Percentiles rank a stretch among this genome's conserved stretches.
phyloP scores from a whole-genome alignment of 2,888 invertebrate species.

The Ametastegia equiseti region DNA sequence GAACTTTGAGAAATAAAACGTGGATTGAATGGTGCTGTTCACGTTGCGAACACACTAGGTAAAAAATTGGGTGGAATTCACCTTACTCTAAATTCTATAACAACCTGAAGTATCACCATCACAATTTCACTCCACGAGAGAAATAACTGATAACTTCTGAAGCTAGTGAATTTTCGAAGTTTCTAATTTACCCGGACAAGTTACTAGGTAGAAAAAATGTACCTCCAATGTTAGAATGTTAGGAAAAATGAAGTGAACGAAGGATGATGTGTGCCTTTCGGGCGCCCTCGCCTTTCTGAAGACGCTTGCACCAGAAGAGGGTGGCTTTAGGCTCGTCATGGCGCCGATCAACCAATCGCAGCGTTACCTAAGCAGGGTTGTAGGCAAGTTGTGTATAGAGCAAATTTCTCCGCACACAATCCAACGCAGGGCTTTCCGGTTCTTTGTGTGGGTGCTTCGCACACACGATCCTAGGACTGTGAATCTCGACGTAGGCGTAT shows the following conservation, averaged over 20 bases:
- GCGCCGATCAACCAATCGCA: conserved; percentile 70
- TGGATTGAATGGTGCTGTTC: too few species aligned
- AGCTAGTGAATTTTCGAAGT: too few species aligned
- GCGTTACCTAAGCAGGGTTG: conserved; percentile 62
- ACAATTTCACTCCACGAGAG: background rate
- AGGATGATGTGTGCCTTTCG: conserved; percentile 60
- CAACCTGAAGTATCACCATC: too few species aligned
- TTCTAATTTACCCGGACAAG: background rate
- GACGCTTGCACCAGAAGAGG: conserved; percentile 62
- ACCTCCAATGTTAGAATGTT: background rate
- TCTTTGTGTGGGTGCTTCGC: conserved; percentile 36
- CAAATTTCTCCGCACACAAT: conserved; percentile 19
- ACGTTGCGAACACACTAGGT: too few species aligned
- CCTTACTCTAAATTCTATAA: too few species aligned
- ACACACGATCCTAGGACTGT: conserved; percentile 41
- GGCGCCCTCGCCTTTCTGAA: conserved; percentile 69
- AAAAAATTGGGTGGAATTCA: too few species aligned
- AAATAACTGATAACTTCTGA: too few species aligned
- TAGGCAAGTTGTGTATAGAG: conserved; percentile 8
- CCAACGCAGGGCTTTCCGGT: background rate
- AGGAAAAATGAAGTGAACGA: background rate
- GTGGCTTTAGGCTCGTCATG: conserved; percentile 65
- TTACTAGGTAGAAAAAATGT: background rate
- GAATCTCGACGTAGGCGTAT: conserved; percentile 27
- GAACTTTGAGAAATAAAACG: too few species aligned